Evolutionary conservation across 1,140 invertebrate species (phyloP).

Genomic region (Apis dorsata): DNA sequence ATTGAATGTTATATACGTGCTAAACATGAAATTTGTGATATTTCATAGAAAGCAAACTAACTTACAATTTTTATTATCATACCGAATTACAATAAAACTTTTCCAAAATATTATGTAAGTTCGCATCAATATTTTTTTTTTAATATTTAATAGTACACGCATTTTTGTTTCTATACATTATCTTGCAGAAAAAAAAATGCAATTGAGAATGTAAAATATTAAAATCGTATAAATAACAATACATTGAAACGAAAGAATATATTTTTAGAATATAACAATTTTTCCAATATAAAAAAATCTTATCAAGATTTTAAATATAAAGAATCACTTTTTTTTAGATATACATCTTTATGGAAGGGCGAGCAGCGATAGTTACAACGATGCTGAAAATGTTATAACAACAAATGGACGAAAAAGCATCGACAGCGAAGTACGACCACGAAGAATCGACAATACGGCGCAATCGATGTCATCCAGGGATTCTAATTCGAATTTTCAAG

Average conservation of each 20-base stretch:
- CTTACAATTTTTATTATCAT: too few relatives aligned
- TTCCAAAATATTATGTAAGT: neutral
- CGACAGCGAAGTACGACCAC: slow-evolving; percentile 56
- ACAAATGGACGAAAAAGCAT: slow-evolving; percentile 49
- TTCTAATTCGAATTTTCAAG: slow-evolving; percentile 31
- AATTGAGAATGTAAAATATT: neutral
- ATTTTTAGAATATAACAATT: neutral
- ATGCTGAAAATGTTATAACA: slow-evolving; percentile 51
- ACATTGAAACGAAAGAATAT: neutral
- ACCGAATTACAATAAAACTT: too few relatives aligned
- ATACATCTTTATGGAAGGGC: slow-evolving; percentile 30
- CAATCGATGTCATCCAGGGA: slow-evolving; percentile 77
- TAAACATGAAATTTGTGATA: too few relatives aligned
- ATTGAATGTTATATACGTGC: too few relatives aligned
- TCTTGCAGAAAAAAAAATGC: too few relatives aligned
- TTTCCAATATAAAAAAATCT: neutral
- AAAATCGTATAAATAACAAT: too few relatives aligned
- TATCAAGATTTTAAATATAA: neutral
- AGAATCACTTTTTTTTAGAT: slow-evolving; percentile 45
- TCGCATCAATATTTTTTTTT: too few relatives aligned
- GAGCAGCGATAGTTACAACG: slow-evolving; percentile 37
- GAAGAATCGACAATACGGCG: slow-evolving; percentile 74
- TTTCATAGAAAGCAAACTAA: too few relatives aligned
- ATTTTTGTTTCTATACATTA: neutral
- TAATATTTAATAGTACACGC: neutral